phyloP scores from a whole-genome alignment of 2,113 vertebrate species.

The Sceloporus undulatus region DNA sequence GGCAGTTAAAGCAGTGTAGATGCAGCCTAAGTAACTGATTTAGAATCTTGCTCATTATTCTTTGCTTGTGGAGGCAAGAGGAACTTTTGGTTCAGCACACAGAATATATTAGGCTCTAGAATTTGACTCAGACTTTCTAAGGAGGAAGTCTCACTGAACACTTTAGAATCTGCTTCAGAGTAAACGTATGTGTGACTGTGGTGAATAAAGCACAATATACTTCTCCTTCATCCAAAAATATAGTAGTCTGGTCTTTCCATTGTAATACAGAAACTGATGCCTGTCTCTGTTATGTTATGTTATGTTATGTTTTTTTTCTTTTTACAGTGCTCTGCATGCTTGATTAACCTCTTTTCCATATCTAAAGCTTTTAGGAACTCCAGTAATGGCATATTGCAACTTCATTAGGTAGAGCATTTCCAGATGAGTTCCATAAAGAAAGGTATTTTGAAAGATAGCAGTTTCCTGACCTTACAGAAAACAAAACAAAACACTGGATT shows the following conservation, averaged over 20 bases:
- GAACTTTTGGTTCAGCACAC: neutral
- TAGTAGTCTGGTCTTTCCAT: slow-evolving; percentile 42
- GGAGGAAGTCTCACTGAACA: neutral
- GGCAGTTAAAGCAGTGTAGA: too few relatives aligned
- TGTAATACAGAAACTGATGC: slow-evolving; percentile 52
- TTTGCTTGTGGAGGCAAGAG: neutral
- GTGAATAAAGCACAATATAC: neutral
- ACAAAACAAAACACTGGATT: slow-evolving; percentile 65
- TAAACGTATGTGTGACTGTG: neutral
- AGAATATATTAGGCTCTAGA: neutral
- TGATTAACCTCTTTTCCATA: slow-evolving; percentile 62
- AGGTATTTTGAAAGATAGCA: slow-evolving; percentile 58
- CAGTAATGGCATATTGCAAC: slow-evolving; percentile 59
- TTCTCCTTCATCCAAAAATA: neutral
- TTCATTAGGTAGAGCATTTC: slow-evolving; percentile 76
- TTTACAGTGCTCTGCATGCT: slow-evolving; percentile 53
- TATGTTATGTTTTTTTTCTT: slow-evolving; percentile 2
- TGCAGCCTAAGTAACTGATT: too few relatives aligned
- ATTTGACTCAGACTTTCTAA: neutral
- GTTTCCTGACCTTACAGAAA: slow-evolving; percentile 77
- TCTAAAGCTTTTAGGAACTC: slow-evolving; percentile 70
- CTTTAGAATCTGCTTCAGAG: neutral
- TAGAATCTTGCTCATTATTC: too few relatives aligned
- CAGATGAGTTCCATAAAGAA: slow-evolving; percentile 83
- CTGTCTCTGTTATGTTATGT: slow-evolving; percentile 34